phyloP scores from a whole-genome alignment of 2,888 invertebrate genomes.

The Dolichomitus sp. region DNA sequence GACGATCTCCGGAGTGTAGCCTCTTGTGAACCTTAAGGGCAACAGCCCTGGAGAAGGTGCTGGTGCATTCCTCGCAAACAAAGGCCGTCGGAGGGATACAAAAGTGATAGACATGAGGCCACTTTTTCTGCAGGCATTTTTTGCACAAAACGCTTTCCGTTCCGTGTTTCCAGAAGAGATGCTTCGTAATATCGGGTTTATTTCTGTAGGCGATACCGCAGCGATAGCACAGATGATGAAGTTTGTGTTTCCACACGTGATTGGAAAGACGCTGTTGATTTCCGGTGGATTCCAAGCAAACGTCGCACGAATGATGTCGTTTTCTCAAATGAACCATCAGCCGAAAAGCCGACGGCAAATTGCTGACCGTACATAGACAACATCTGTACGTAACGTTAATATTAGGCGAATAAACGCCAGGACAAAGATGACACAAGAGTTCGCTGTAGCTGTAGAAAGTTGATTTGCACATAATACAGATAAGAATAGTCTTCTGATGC shows the following conservation, averaged over 20 bases:
- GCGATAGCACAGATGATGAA: constrained; percentile 95
- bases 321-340: constrained; percentile 96
- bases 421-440: constrained; percentile 94
- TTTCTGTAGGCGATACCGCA: constrained; percentile 96
- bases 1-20: constrained; percentile 91
- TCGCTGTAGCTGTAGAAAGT: constrained; percentile 96
- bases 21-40: constrained; percentile 95
- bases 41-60: constrained; percentile 92
- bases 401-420: constrained; percentile 90
- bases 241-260: constrained; percentile 96
- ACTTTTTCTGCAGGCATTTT: constrained; percentile 95
- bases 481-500: constrained; percentile 93
- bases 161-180: constrained; percentile 97
- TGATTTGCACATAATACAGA: constrained; percentile 95
- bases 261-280: constrained; percentile 94
- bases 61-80: constrained; percentile 93
- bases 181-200: constrained; percentile 95
- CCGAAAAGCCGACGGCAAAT: constrained; percentile 94
- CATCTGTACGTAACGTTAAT: constrained; percentile 92
- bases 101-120: constrained; percentile 97
- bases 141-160: constrained; percentile 95
- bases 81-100: constrained; percentile 94
- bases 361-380: constrained; percentile 92
- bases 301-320: constrained; percentile 94
- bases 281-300: constrained; percentile 93